These are phyloP conservation scores for Pluvialis apricaria DNA, from an alignment of 2,113 vertebrate genomes.

Conservation along the genomic window DNA sequence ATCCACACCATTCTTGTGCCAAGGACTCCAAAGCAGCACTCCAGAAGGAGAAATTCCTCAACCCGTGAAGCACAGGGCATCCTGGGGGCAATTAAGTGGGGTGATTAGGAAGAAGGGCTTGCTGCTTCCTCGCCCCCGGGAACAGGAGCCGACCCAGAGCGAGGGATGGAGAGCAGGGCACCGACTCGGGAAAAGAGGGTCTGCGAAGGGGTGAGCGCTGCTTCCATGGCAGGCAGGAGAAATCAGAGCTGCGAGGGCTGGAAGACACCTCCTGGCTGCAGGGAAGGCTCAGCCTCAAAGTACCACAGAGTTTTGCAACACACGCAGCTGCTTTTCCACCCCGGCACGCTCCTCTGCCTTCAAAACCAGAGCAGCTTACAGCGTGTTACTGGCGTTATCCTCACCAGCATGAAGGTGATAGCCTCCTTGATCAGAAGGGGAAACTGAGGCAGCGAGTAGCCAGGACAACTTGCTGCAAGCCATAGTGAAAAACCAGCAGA, in stretches of 20 bases:
- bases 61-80: background rate
- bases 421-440: background rate
- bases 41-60: background rate
- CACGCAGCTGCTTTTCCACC: background rate
- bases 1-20: background rate
- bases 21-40: background rate
- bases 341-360: background rate
- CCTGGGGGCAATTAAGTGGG: background rate
- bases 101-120: background rate
- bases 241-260: background rate
- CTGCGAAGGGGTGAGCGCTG: accelerated
- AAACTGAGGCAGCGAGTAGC: background rate
- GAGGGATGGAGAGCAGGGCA: background rate
- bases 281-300: background rate
- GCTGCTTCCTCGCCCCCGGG: background rate
- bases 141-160: background rate
- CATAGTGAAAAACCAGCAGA: background rate
- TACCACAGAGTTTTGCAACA: background rate
- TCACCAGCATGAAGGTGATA: background rate
- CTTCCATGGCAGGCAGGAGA: background rate
- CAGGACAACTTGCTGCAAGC: background rate
- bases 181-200: background rate
- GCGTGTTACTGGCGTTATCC: too few relatives aligned
- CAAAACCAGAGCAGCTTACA: background rate
- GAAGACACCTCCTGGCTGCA: background rate